phyloP scores from a whole-genome alignment of 2,888 invertebrate species.

The Macaria notata region DNA sequence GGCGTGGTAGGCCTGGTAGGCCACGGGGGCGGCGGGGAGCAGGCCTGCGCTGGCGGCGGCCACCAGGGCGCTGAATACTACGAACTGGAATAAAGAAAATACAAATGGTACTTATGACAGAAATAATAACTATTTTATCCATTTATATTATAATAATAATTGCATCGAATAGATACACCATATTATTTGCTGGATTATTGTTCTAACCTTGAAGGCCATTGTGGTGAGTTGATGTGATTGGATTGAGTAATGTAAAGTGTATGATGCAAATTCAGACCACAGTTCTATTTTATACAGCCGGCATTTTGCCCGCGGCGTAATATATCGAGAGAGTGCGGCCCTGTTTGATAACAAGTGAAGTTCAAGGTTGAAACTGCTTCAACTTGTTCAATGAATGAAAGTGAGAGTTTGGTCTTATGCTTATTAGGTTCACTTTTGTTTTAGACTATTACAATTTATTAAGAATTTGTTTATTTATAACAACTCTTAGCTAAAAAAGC shows the following conservation, averaged over 20 bases:
- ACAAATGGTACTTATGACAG: no score
- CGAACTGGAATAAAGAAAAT: constrained; percentile 37
- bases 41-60: constrained; percentile 37
- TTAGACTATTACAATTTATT: no score
- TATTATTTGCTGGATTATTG: not conserved
- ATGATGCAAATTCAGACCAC: constrained; percentile 22
- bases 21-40: constrained; percentile 47
- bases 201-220: constrained; percentile 38
- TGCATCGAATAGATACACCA: no score
- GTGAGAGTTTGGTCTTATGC: no score
- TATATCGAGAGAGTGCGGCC: not conserved
- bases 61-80: constrained; percentile 37
- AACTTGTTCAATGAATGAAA: no score
- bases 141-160: no score
- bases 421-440: no score
- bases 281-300: constrained; percentile 28
- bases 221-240: constrained; percentile 22
- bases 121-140: no score
- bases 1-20: constrained; percentile 39
- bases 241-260: constrained; percentile 22
- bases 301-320: constrained; percentile 26
- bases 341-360: constrained; percentile 6
- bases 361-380: no score
- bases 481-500: no score
- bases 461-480: no score